Evolutionary conservation across 2,888 invertebrate genomes (phyloP).

Genomic region (Alcis repandata): DNA sequence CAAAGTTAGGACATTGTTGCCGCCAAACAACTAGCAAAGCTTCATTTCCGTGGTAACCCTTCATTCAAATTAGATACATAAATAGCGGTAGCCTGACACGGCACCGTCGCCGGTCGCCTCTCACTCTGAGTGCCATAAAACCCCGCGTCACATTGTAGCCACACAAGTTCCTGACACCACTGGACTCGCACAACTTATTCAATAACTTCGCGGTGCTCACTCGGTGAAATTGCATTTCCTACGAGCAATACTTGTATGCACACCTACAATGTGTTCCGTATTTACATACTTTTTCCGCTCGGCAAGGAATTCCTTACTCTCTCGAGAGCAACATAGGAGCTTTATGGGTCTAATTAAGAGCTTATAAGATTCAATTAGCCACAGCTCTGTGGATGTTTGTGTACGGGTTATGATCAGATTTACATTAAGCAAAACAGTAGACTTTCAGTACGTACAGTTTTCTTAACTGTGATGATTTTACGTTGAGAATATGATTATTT

Average conservation of each 20-base stretch:
- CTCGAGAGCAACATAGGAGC: constrained; percentile 56
- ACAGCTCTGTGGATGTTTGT: constrained; percentile 14
- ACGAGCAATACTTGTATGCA: constrained; percentile 19
- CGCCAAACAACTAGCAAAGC: constrained; percentile 12
- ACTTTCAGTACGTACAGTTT: neutral
- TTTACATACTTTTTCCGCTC: constrained; percentile 29
- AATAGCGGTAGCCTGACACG: constrained; percentile 21
- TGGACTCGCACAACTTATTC: constrained; percentile 40
- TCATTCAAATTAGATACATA: constrained; percentile 26
- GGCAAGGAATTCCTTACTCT: constrained; percentile 52
- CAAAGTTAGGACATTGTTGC: constrained; percentile 15
- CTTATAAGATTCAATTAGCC: constrained; percentile 62
- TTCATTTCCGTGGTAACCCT: neutral
- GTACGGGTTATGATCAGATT: constrained; percentile 17
- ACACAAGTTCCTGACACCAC: constrained; percentile 27
- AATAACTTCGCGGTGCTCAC: constrained; percentile 38
- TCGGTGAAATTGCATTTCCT: constrained; percentile 42
- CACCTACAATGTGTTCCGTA: constrained; percentile 31
- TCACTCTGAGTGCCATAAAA: constrained; percentile 26
- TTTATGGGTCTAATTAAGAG: constrained; percentile 60
- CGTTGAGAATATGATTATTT: too few species aligned
- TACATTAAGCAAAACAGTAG: neutral
- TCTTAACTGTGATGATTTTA: too few species aligned
- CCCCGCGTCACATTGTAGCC: constrained; percentile 26
- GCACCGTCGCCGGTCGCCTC: neutral